phyloP scores from a whole-genome alignment of 92 coral and sea anemone species.

The Bergia puertoricense region DNA sequence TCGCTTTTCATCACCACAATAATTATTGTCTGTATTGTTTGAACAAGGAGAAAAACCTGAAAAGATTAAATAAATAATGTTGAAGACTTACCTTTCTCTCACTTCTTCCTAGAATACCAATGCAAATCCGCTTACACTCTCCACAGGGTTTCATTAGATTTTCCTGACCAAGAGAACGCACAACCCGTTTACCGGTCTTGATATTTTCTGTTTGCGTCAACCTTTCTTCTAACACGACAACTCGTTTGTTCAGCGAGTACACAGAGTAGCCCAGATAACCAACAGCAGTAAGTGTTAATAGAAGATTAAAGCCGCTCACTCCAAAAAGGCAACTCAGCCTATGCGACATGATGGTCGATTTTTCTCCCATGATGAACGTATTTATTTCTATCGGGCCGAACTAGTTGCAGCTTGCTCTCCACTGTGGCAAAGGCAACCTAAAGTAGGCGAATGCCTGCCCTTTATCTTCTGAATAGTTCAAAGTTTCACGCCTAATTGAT shows the following conservation, averaged over 20 bases:
- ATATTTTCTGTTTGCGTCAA: neutral
- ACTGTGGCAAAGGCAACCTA: no score
- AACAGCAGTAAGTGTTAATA: conserved; percentile 6
- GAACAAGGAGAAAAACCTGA: neutral
- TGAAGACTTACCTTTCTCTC: neutral
- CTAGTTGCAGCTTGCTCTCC: neutral
- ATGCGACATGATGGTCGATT: neutral
- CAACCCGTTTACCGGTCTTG: neutral
- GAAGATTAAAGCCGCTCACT: conserved; percentile 31
- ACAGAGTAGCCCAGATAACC: conserved; percentile 12
- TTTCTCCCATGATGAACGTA: neutral
- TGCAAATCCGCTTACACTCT: conserved; percentile 12
- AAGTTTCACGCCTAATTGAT: no score
- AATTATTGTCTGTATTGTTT: neutral
- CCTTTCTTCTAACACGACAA: neutral
- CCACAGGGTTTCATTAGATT: conserved; percentile 7
- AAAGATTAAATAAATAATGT: neutral
- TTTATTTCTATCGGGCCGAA: neutral
- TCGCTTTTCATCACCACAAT: no score
- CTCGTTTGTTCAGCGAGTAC: conserved; percentile 12
- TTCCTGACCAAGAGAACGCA: neutral
- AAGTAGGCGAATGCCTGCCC: no score
- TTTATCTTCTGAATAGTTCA: no score
- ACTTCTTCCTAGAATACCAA: neutral
- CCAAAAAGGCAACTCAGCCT: neutral